These are phyloP conservation scores for Falco concolor DNA, from an alignment of 2,797 vertebrate genomes.

Conservation along the genomic window DNA sequence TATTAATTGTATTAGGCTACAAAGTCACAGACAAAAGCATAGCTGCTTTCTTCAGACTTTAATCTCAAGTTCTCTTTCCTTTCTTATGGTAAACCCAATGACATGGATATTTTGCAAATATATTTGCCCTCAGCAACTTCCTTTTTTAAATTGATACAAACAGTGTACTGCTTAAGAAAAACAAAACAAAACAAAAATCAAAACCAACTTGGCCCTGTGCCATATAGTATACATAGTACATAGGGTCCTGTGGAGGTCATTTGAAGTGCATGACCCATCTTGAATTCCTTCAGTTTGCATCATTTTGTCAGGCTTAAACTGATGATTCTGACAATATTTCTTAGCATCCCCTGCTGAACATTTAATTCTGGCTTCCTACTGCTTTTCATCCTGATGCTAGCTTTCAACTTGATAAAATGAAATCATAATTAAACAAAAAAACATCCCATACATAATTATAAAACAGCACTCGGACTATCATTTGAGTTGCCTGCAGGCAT, in stretches of 20 bases:
- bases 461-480: background rate
- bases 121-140: background rate
- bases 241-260: background rate
- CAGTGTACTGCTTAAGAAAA: background rate
- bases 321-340: background rate
- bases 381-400: background rate
- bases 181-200: background rate
- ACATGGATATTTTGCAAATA: background rate
- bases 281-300: background rate
- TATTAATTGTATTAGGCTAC: background rate
- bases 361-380: background rate
- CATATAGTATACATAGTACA: background rate
- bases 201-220: background rate
- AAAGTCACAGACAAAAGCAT: background rate
- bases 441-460: background rate
- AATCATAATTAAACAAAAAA: conserved; percentile 12
- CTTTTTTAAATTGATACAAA: background rate
- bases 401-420: conserved; percentile 11
- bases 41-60: background rate
- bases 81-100: background rate
- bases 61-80: background rate
- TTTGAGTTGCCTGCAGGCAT: background rate
- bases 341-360: background rate
- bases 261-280: background rate
- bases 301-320: background rate